Evolutionary conservation across 2,888 invertebrate species (phyloP), one percentile per base, ranked within the genome.

Genomic region (Agriopis leucophaearia): DNA sequence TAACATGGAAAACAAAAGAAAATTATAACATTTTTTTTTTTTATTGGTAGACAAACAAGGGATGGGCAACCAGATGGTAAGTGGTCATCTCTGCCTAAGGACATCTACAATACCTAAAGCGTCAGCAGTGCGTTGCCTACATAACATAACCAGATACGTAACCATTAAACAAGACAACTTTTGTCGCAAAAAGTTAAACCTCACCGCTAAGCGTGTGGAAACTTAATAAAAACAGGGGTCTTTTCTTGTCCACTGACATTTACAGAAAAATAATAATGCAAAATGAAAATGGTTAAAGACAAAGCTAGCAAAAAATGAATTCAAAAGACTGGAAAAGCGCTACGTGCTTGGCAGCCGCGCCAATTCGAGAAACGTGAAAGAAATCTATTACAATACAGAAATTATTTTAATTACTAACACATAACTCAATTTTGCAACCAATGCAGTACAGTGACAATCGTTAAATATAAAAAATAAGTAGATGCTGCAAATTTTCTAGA

Each of bases 361-460:
- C 51, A 45, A 48, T 62, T 27, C 44, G 16, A 56, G 44, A 45
- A 66, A 51, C 40, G 18, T 38, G 16, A 48, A 61, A 66, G 42
- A 72, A 68, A 57, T 47, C 15, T 10, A 44, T 45, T 27, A 57
- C 40, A 52, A 58, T 62, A 44, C 47, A 40, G 56, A 69, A 66
- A 67, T 69, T 72, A 64, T 70, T 72, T 72, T 50, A 64, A 58
- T 66, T 35, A 35, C 5, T 51, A n/a, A 66, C 72, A 70, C 66
- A 40, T 54, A n/a, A n/a, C n/a, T 15, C 58, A 44, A 12, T 16
- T 47, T 64, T 61, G 59, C 66, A 72, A 66, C 36, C 59, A 63
- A 35, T 38, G 67, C 66, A 71, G 65, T 60, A 47, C 12, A n/a
- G n/a, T 27, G 27, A 27, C 27, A 27, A n/a, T 44, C 12, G 42